Conservation (phyloP, 2,888 invertebrate genomes). For the Stictocephala bisonia region DNA sequence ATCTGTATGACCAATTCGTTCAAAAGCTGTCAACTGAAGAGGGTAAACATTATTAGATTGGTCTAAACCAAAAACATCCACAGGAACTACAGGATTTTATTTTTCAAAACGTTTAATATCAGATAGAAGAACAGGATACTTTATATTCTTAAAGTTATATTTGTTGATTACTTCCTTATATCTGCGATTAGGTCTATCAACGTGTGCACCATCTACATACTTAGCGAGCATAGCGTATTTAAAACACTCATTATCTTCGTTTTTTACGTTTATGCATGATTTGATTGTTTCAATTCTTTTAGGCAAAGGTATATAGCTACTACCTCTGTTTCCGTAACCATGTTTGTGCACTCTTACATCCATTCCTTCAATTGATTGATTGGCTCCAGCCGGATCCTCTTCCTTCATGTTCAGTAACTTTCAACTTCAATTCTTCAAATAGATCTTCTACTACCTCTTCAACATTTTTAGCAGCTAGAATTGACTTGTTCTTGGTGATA, state of each 20-base stretch:
- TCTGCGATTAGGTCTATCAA: slow-evolving; percentile 30
- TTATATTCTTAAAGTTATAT: neutral
- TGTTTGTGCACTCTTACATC: slow-evolving; percentile 46
- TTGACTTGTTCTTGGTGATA: slow-evolving; percentile 1
- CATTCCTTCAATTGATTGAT: slow-evolving; percentile 48
- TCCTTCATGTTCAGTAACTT: slow-evolving; percentile 16
- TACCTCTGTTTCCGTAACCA: slow-evolving; percentile 3
- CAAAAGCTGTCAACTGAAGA: neutral
- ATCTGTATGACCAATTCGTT: neutral
- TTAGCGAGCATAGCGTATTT: slow-evolving; percentile 23
- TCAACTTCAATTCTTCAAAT: slow-evolving; percentile 4
- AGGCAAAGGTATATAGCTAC: slow-evolving; percentile 5
- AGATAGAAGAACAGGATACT: neutral
- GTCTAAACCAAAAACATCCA: neutral
- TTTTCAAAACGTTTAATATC: slow-evolving; percentile 10
- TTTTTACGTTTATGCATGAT: slow-evolving; percentile 13
- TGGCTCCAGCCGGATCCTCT: slow-evolving; percentile 20
- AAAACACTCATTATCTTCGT: slow-evolving; percentile 1
- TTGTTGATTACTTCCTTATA: neutral
- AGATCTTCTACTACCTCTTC: neutral
- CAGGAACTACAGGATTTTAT: neutral
- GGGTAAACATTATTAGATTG: neutral
- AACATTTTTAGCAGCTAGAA: neutral
- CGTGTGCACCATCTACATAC: slow-evolving; percentile 57
- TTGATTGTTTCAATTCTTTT: neutral